These are phyloP conservation scores for Melanostigma gelatinosum DNA, from an alignment of 2,113 vertebrate species.

Conservation along the genomic window DNA sequence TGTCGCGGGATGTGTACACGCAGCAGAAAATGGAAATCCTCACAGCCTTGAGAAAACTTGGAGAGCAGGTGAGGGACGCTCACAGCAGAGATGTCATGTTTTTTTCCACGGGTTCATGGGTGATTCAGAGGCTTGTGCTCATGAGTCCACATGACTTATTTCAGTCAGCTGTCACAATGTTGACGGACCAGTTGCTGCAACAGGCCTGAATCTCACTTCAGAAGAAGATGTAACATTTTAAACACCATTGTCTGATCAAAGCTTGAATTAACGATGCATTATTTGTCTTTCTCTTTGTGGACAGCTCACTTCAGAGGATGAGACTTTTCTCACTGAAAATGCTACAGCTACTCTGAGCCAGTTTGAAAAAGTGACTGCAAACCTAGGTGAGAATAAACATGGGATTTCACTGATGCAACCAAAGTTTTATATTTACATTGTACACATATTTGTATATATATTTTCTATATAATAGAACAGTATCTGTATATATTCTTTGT, in stretches of 20 bases:
- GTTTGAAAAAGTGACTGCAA: conserved; percentile 93
- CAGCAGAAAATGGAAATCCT: conserved; percentile 98
- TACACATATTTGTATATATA: not conserved
- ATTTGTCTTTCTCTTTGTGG: not conserved
- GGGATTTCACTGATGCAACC: not conserved
- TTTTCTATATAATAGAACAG: not conserved
- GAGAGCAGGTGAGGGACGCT: conserved; percentile 90
- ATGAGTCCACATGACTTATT: conserved; percentile 18
- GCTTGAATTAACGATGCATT: not conserved
- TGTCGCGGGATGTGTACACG: conserved; percentile 87
- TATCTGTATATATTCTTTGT: not conserved
- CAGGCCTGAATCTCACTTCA: not conserved
- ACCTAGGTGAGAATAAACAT: conserved; percentile 84
- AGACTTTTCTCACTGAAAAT: conserved; percentile 90
- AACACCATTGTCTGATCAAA: not conserved
- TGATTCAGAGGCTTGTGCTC: conserved; percentile 47
- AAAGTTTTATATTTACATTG: not conserved
- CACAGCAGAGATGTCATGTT: not conserved
- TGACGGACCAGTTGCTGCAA: not conserved
- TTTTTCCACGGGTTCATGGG: not conserved
- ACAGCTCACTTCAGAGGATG: conserved; percentile 91
- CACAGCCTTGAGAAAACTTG: conserved; percentile 94
- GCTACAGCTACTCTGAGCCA: conserved; percentile 92
- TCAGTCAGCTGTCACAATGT: conserved; percentile 4
- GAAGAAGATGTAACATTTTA: not conserved